Evolutionary conservation across 2,113 vertebrate genomes (phyloP).

Genomic region (Pseudorhombus dupliciocellatus): DNA sequence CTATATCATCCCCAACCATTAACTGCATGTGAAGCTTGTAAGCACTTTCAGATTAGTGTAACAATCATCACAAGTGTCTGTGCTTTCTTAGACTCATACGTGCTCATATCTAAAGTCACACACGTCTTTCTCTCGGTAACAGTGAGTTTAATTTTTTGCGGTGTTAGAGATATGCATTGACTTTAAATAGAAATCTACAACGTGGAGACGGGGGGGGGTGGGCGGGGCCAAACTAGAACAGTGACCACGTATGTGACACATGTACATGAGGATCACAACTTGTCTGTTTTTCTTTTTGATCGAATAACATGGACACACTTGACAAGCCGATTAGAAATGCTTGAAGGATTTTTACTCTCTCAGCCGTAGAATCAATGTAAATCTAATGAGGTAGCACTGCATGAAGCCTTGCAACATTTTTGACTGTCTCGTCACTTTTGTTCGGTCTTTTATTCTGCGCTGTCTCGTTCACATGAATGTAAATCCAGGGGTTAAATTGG

Average conservation of each 20-base stretch:
- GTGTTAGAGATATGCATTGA: conserved; percentile 47
- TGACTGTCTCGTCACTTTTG: conserved; percentile 58
- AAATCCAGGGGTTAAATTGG: conserved; percentile 74
- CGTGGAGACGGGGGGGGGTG: conserved; percentile 40
- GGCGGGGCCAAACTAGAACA: conserved; percentile 31
- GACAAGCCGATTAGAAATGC: conserved; percentile 30
- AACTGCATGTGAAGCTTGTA: conserved; percentile 74
- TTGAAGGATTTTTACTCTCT: conserved; percentile 41
- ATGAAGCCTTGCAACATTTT: conserved; percentile 72
- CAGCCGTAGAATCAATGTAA: conserved; percentile 59
- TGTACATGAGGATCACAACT: conserved; percentile 53
- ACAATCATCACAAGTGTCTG: conserved; percentile 66
- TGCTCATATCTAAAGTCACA: conserved; percentile 62
- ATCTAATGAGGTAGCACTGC: conserved; percentile 74
- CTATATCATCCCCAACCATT: conserved; percentile 75
- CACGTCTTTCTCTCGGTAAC: conserved; percentile 47
- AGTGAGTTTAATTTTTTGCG: conserved; percentile 47
- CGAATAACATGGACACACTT: conserved; percentile 23
- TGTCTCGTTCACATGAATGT: conserved; percentile 73
- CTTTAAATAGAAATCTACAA: conserved; percentile 22
- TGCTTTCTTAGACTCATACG: conserved; percentile 63
- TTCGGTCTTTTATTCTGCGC: conserved; percentile 49
- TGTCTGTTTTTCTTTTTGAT: not conserved
- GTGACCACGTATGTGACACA: conserved; percentile 38
- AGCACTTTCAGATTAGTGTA: conserved; percentile 55